Evolutionary conservation across 2,113 vertebrate species (phyloP).

Genomic region (Macaca mulatta): DNA sequence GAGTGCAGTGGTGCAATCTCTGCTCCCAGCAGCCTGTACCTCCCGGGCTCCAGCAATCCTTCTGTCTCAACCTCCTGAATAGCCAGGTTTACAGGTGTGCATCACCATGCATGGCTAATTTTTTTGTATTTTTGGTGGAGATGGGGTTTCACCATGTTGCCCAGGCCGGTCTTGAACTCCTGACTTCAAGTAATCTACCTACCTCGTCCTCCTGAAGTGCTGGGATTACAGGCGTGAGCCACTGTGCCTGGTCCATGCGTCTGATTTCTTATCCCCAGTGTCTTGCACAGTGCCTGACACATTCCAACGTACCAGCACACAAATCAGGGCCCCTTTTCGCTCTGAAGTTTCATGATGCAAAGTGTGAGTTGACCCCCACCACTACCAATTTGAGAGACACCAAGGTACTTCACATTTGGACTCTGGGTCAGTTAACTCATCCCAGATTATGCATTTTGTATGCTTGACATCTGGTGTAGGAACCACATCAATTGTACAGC

Average conservation of each 20-base stretch:
- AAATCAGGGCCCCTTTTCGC: background rate
- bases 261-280: background rate
- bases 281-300: background rate
- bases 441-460: background rate
- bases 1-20: no score
- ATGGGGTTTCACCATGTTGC: no score
- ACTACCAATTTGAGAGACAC: background rate
- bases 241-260: fast-evolving
- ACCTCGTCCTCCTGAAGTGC: no score
- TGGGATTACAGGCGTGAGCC: no score
- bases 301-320: background rate
- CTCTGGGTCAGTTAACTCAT: background rate
- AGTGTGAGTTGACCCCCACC: background rate
- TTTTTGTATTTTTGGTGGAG: no score
- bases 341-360: background rate
- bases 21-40: no score
- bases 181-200: no score
- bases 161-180: no score
- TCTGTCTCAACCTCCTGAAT: no score
- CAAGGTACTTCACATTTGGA: background rate
- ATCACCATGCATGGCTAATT: no score
- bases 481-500: background rate
- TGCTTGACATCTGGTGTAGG: background rate
- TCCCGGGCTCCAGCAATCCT: no score
- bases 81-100: no score